These are phyloP conservation scores for Alligator sinensis DNA, from an alignment of 2,113 vertebrate species.

Conservation along the genomic window DNA sequence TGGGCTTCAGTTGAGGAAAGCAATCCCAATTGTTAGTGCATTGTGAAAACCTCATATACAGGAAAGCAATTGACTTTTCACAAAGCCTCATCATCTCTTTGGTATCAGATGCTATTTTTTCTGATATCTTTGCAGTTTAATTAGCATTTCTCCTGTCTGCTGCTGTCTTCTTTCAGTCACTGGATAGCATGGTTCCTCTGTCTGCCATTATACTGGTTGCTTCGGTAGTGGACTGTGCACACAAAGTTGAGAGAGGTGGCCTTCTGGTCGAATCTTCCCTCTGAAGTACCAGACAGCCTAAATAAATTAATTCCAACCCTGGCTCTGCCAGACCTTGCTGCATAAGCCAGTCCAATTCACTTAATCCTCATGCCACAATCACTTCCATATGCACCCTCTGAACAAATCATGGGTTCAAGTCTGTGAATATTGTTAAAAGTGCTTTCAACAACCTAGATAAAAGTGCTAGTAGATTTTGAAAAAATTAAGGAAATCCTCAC, in stretches of 20 bases:
- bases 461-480: not conserved
- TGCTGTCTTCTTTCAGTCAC: slow-evolving; percentile 7
- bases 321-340: not conserved
- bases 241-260: not conserved
- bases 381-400: not conserved
- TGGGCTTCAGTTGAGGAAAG: not conserved
- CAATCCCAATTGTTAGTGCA: not conserved
- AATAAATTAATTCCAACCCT: not conserved
- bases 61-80: not conserved
- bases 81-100: not conserved
- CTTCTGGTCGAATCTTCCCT: slow-evolving; percentile 15
- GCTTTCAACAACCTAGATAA: not conserved
- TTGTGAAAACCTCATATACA: not conserved
- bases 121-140: not conserved
- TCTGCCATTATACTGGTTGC: slow-evolving; percentile 9
- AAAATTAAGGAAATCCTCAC: accelerated
- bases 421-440: not conserved
- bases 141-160: slow-evolving; percentile 2
- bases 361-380: not conserved
- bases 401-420: not conserved
- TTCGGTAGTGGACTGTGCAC: not conserved
- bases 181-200: slow-evolving; percentile 3
- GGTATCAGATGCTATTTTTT: not conserved
- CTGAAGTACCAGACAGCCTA: not conserved
- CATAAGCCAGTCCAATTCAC: not conserved